A percentile compares a stretch with the other conserved stretches of the same genome.
Evolutionary conservation across 1,140 invertebrate genomes (phyloP).

Genomic region (Pseudobourletiella spinata): DNA sequence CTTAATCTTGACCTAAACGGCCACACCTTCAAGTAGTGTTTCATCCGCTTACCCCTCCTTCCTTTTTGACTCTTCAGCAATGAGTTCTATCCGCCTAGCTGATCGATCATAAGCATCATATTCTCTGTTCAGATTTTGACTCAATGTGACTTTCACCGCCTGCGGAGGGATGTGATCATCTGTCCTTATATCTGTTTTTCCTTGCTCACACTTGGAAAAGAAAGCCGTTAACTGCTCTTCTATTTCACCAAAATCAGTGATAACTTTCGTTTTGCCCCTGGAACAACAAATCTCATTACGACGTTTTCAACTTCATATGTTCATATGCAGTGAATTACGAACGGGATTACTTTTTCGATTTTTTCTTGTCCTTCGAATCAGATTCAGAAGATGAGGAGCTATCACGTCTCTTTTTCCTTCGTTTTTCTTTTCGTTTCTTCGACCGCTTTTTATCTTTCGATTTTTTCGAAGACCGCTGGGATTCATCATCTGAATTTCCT

Average conservation of each 20-base stretch:
- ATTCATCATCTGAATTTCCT: slow-evolving; percentile 21
- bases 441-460: slow-evolving; percentile 27
- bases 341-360: no score
- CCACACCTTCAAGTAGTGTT: no score
- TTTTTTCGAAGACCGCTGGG: slow-evolving; percentile 14
- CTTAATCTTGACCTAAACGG: no score
- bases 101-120: not conserved
- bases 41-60: no score
- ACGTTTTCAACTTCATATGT: no score
- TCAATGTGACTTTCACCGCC: slow-evolving; percentile 15
- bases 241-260: slow-evolving; percentile 63
- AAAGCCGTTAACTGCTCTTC: slow-evolving; percentile 67
- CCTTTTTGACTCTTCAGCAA: slow-evolving; percentile 5
- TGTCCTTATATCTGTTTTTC: slow-evolving; percentile 39
- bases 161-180: slow-evolving; percentile 7
- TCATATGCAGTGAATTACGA: no score
- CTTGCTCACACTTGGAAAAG: slow-evolving; percentile 66
- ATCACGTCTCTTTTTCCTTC: slow-evolving; percentile 22
- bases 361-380: slow-evolving; percentile 14
- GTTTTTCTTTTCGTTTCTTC: slow-evolving; percentile 27
- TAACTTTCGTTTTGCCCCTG: slow-evolving; percentile 38
- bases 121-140: not conserved
- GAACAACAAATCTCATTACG: no score
- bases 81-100: slow-evolving; percentile 9
- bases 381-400: slow-evolving; percentile 9